Evolutionary conservation across 2,888 invertebrate species (phyloP).

Genomic region (Hedychridium roseum): DNA sequence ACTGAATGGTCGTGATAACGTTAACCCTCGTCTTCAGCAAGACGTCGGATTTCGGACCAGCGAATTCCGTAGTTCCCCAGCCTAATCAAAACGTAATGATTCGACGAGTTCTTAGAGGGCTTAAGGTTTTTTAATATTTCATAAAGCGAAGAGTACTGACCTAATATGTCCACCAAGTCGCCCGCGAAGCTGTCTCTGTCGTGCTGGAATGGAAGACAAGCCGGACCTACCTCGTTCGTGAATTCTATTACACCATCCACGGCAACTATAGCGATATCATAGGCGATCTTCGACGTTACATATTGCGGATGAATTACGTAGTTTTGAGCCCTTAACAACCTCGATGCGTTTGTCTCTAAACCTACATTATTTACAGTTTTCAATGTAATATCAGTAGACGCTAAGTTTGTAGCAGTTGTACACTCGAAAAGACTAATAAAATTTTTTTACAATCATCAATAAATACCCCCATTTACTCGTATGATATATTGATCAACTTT

Average conservation of each 20-base stretch:
- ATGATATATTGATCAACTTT: too few relatives aligned
- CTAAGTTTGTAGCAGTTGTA: not conserved
- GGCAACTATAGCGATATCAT: conserved; percentile 69
- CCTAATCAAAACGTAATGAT: conserved; percentile 60
- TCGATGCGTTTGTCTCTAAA: conserved; percentile 65
- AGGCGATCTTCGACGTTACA: conserved; percentile 25
- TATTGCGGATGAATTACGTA: conserved; percentile 66
- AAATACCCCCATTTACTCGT: too few relatives aligned
- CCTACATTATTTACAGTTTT: conserved; percentile 60
- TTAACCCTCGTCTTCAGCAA: conserved; percentile 67
- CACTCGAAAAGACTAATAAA: too few relatives aligned
- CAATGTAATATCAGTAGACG: too few relatives aligned
- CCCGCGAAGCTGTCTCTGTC: conserved; percentile 44
- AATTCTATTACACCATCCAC: conserved; percentile 62
- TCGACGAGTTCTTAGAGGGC: not conserved
- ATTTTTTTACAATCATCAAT: not conserved
- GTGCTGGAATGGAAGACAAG: conserved; percentile 70
- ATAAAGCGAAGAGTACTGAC: too few relatives aligned
- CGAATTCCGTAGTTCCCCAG: conserved; percentile 69
- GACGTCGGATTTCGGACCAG: conserved; percentile 65
- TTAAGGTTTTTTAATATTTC: not conserved
- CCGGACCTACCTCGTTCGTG: conserved; percentile 68
- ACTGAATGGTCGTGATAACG: conserved; percentile 64
- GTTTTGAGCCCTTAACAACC: conserved; percentile 52
- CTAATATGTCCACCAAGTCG: conserved; percentile 39